These are phyloP conservation scores for Camponotus vicinus DNA, from an alignment of 1,140 invertebrate species.

Conservation along the genomic window DNA sequence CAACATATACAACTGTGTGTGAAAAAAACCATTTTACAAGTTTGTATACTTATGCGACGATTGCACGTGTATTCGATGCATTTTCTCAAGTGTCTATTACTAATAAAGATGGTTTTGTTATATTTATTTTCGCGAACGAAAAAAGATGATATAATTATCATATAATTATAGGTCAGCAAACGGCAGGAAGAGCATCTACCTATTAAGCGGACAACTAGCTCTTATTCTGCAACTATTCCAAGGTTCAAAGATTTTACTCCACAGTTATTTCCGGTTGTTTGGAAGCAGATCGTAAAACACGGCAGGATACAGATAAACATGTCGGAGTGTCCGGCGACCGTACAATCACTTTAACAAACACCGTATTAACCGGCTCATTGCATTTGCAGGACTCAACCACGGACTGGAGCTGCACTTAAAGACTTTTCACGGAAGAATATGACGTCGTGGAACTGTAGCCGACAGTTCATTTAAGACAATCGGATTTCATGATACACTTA, in stretches of 20 bases:
- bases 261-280: conserved; percentile 57
- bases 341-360: conserved; percentile 68
- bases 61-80: not conserved
- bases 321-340: conserved; percentile 37
- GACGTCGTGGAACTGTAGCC: not conserved
- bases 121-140: not conserved
- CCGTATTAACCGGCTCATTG: conserved; percentile 65
- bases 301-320: conserved; percentile 49
- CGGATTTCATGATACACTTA: conserved; percentile 17
- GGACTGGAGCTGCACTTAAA: conserved; percentile 30
- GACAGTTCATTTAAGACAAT: conserved; percentile 38
- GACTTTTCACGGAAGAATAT: conserved; percentile 19
- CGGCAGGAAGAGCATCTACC: conserved; percentile 24
- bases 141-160: too few relatives aligned
- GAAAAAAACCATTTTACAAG: not conserved
- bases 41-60: not conserved
- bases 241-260: conserved; percentile 36
- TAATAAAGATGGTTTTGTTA: conserved; percentile 1
- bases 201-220: conserved; percentile 33
- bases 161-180: not conserved
- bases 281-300: conserved; percentile 67
- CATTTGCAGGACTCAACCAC: conserved; percentile 30
- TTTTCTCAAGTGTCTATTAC: not conserved
- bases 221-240: conserved; percentile 44
- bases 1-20: not conserved